Evolutionary conservation across 2,797 vertebrate species (phyloP).

Genomic region (Pelodytes ibericus): DNA sequence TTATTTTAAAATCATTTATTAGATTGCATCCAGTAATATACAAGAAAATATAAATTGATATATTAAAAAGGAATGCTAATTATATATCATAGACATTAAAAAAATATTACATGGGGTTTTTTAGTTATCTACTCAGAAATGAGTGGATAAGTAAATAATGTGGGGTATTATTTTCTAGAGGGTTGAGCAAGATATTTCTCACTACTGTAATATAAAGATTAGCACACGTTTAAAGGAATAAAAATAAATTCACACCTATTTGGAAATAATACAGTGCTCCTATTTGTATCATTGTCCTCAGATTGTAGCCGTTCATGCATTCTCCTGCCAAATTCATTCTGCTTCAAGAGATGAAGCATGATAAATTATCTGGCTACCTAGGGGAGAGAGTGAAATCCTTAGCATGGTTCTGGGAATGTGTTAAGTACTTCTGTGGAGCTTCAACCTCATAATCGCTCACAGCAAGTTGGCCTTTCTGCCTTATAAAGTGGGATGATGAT

Average conservation of each 20-base stretch:
- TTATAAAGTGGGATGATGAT: slow-evolving; percentile 96
- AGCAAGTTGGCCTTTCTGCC: slow-evolving; percentile 85
- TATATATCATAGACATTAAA: too few relatives aligned
- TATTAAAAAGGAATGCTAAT: too few relatives aligned
- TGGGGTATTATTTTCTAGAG: too few relatives aligned
- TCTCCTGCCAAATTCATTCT: slow-evolving; percentile 82
- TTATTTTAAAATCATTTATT: too few relatives aligned
- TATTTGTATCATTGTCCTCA: slow-evolving; percentile 64
- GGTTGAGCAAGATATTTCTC: background rate
- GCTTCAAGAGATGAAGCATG: slow-evolving; percentile 84
- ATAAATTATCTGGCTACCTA: slow-evolving; percentile 88
- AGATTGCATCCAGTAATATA: too few relatives aligned
- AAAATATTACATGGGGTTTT: too few relatives aligned
- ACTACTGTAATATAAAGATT: slow-evolving; percentile 10
- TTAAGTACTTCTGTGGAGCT: slow-evolving; percentile 92
- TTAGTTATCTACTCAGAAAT: too few relatives aligned
- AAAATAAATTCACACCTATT: slow-evolving; percentile 68
- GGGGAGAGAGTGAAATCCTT: slow-evolving; percentile 81
- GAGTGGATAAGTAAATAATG: too few relatives aligned
- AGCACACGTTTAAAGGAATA: slow-evolving; percentile 71
- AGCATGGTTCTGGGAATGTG: slow-evolving; percentile 90
- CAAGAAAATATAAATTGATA: too few relatives aligned
- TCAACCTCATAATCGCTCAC: slow-evolving; percentile 86
- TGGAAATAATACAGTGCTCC: slow-evolving; percentile 68
- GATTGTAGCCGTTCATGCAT: slow-evolving; percentile 80